Evolutionary conservation across 2,888 invertebrate species (phyloP).

Genomic region (Labia minor): DNA sequence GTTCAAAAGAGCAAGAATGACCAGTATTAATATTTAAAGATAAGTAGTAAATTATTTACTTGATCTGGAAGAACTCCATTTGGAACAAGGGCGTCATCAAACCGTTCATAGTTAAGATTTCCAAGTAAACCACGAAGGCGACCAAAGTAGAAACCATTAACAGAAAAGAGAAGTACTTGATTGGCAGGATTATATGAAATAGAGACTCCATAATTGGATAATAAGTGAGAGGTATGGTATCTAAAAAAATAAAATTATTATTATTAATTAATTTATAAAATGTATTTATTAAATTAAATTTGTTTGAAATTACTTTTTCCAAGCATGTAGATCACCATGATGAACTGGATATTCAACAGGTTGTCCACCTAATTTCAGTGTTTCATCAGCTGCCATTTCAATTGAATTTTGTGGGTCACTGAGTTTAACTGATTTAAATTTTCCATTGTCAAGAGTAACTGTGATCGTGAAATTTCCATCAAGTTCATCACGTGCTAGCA

Average conservation of each 20-base stretch:
- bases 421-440: conserved; percentile 54
- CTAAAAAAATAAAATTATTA: conserved; percentile 24
- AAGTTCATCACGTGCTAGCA: conserved; percentile 70
- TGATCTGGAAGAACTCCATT: conserved; percentile 41
- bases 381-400: conserved; percentile 53
- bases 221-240: conserved; percentile 43
- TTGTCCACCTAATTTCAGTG: conserved; percentile 52
- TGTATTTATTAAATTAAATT: too few relatives aligned
- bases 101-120: conserved; percentile 78
- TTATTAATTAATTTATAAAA: too few relatives aligned
- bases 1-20: too few relatives aligned
- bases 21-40: neutral
- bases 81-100: conserved; percentile 68
- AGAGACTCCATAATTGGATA: conserved; percentile 51
- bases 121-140: conserved; percentile 79
- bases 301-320: conserved; percentile 34
- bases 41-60: neutral
- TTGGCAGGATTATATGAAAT: conserved; percentile 43
- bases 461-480: conserved; percentile 78
- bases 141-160: conserved; percentile 79
- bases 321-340: conserved; percentile 50
- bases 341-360: conserved; percentile 57
- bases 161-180: conserved; percentile 55
- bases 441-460: conserved; percentile 58
- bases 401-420: conserved; percentile 55